Evolutionary conservation across 2,888 invertebrate genomes (phyloP).

Genomic region (Dysmachus trigonus): DNA sequence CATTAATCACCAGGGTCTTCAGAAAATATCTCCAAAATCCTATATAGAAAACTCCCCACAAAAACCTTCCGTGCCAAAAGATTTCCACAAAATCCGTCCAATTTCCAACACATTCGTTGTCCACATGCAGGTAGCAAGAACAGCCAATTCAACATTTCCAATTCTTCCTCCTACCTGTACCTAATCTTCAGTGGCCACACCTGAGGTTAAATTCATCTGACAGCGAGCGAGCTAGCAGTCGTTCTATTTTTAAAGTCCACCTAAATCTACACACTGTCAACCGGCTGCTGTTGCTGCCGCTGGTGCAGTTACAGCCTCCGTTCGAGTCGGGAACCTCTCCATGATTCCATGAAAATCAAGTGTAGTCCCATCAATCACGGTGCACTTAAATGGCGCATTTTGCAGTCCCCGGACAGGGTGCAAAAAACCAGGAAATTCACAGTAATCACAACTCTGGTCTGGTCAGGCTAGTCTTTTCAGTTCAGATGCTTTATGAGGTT

Average conservation of each 20-base stretch:
- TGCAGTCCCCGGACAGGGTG: background rate
- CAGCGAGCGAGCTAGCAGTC: background rate
- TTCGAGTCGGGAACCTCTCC: background rate
- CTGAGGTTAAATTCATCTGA: background rate
- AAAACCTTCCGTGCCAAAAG: background rate
- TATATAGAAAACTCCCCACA: background rate
- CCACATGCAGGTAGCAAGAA: background rate
- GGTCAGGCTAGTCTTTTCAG: background rate
- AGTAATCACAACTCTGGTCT: background rate
- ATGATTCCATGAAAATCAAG: slow-evolving; percentile 12
- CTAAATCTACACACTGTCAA: background rate
- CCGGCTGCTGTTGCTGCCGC: background rate
- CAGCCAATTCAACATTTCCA: background rate
- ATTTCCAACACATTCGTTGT: background rate
- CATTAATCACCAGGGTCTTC: background rate
- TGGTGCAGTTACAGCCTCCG: background rate
- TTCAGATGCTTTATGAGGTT: background rate
- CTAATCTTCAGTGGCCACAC: background rate
- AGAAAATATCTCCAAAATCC: background rate
- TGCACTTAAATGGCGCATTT: background rate
- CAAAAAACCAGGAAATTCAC: slow-evolving; percentile 18
- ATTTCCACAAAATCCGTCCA: background rate
- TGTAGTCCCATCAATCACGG: slow-evolving; percentile 5
- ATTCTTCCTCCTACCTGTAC: background rate
- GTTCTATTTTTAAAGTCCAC: background rate